Base-by-base conservation (phyloP, 2,888 invertebrate genomes). In the Reticulitermes lucifugus region DNA sequence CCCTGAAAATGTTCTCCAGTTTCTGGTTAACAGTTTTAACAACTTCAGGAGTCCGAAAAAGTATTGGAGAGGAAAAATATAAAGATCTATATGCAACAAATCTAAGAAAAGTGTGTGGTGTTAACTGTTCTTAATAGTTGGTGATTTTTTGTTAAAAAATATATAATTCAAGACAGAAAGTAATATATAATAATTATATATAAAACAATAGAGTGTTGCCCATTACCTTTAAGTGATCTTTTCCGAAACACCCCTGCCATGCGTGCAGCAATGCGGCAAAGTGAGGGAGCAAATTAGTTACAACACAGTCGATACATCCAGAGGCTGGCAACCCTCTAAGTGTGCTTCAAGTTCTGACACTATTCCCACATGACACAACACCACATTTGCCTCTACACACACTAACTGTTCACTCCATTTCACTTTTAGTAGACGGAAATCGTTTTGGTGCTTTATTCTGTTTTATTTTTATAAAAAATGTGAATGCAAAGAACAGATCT, bases 171-270 rank as follows among this genome's bases (percentile, higher is more conserved):
- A 87, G 87, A 87, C 84, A 87, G 86, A 88, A 86, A 87, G 86
- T 87, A 87, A 87, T 86, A 85, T 85, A 86, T 86, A 88, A 87
- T 86, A 87, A 84, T 83, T 75, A 85, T 84, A 87, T 75, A 84
- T 59, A 84, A 85, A 84, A 86, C 84, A 80, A 87, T 77, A 86
- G 83, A 86, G 86, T 86, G 87, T 87, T 88, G 88, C 88, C 87
- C 87, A 95, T 96, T 96, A 96, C 96, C 96, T 96, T 96, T 96
- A 95, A 96, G 96, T 95, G 96, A 96, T 96, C 96, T 96, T 96
- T 96, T 96, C 96, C 96, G 96, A 96, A 96, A 96, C 95, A 96
- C 96, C 95, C 96, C 96, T 96, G 93, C 87, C 86, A 86, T 86
- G 88, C 88, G 89, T 88, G 88, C 89, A 89, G 89, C 89, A 89